Evolutionary conservation across 2,888 invertebrate species (phyloP).

Genomic region (Hoplodrina blanda): DNA sequence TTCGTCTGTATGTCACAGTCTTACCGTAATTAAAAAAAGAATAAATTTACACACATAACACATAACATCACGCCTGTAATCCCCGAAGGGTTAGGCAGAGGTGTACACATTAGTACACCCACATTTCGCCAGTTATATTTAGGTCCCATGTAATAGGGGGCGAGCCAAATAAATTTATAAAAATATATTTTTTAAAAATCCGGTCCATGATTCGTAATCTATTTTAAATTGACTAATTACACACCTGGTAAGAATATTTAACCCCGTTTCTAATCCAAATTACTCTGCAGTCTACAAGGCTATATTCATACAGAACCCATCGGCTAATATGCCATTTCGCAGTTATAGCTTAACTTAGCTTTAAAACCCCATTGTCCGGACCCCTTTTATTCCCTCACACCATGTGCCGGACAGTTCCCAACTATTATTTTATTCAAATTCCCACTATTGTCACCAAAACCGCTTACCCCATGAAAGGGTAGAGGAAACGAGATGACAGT

Average conservation of each 20-base stretch:
- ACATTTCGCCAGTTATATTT: no score
- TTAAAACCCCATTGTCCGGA: constrained; percentile 71
- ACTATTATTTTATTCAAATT: constrained; percentile 88
- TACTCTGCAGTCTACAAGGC: background rate
- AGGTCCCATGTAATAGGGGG: no score
- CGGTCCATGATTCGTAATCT: background rate
- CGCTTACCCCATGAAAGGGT: constrained; percentile 70
- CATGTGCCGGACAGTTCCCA: constrained; percentile 76
- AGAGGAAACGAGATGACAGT: constrained; percentile 44
- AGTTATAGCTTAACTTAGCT: constrained; percentile 67
- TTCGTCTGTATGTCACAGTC: no score
- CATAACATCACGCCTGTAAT: no score
- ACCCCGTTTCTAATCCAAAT: constrained; percentile 3
- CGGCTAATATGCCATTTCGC: constrained; percentile 72
- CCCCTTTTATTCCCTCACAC: constrained; percentile 65
- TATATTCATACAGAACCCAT: constrained; percentile 59
- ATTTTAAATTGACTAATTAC: background rate
- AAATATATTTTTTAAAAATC: no score
- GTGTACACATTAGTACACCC: no score
- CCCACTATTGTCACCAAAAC: constrained; percentile 73
- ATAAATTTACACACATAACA: no score
- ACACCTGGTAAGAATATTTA: constrained; percentile 11
- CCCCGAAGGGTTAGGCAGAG: no score
- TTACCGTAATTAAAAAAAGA: no score
- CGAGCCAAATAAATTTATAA: no score